A percentile compares a stretch with the other conserved stretches of the same genome.
These are phyloP conservation scores for Emys orbicularis DNA, from an alignment of 2,797 vertebrate genomes.

Conservation along the genomic window DNA sequence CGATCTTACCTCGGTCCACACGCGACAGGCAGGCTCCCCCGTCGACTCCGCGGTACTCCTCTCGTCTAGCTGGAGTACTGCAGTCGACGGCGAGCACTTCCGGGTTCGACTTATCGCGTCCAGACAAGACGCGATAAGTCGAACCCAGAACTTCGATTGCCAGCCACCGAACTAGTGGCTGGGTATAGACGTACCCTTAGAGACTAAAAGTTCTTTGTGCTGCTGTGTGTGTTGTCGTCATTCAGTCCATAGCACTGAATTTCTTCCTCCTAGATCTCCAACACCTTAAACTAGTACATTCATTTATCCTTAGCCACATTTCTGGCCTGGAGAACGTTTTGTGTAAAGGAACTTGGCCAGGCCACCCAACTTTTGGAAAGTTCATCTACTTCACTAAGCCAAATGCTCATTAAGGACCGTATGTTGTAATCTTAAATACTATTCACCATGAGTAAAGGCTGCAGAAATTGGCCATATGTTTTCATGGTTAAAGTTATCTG, in stretches of 20 bases:
- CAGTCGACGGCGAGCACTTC: too few relatives aligned
- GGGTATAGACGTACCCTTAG: too few relatives aligned
- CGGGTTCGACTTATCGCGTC: too few relatives aligned
- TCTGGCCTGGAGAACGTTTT: not conserved
- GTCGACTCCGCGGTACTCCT: too few relatives aligned
- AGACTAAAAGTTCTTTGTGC: not conserved
- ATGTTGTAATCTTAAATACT: not conserved
- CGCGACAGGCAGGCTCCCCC: too few relatives aligned
- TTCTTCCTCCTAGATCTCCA: not conserved
- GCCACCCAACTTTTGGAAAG: not conserved
- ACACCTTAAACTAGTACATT: not conserved
- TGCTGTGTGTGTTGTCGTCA: not conserved
- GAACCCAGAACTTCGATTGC: too few relatives aligned
- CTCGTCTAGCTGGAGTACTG: too few relatives aligned
- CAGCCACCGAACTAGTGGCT: too few relatives aligned
- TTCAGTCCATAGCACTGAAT: not conserved
- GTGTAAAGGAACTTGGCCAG: accelerated
- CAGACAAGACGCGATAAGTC: too few relatives aligned
- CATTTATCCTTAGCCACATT: not conserved
- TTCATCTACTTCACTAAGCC: not conserved
- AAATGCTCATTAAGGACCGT: not conserved
- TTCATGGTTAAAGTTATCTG: not conserved
- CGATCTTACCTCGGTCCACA: too few relatives aligned
- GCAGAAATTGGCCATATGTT: not conserved
- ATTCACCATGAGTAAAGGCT: not conserved